Base-by-base conservation (phyloP, 2,888 invertebrate species). In the Agonopterix alstromeriana region DNA sequence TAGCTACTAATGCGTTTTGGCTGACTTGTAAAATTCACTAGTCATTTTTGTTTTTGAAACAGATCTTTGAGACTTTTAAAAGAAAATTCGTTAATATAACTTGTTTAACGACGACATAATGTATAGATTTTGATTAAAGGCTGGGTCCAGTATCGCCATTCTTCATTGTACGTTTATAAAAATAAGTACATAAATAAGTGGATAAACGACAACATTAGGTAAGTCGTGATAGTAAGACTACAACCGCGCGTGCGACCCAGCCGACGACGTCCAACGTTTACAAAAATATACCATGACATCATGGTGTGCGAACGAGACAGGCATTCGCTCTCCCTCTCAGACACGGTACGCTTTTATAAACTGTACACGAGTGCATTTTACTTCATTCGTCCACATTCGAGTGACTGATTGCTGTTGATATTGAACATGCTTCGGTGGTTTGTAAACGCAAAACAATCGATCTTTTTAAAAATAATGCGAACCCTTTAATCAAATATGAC, bases 251-350 rank as follows among this genome's bases (percentile, higher is more conserved):
- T 76, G 76, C 77, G 73, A 78, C 73, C 68, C 75, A 68, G 66
- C 74, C 64, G 71, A 67, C 64, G 71, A 67, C 72, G 71, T 9
- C 27, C 38, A 73, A 70, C 74, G 74, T 71, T 27, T 27, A 27
- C 27, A 78, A 84, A 86, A 86, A 86, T 88, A 88, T 68, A 79
- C 81, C 84, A 87, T 88, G 87, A 88, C 83, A 84, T 88, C 87
- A 87, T 85, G 82, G 82, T 79, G 84, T 72, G 77, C 68, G 80
- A 85, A 58, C 50, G 81, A 77, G 79, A 80, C 58, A 49, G 51
- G 50, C 54, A 54, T 54, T 61, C 62, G 65, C 63, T 61, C 56
- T 77, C 74, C 59, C 70, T 60, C 67, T 65, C 67, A 52, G 60
- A 56, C 68, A 55, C 56, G 57, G 58, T 66, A 65, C 67, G 70